Percentiles rank a stretch among this genome's conserved stretches.
These are phyloP conservation scores for Chaetops frenatus DNA, from an alignment of 2,113 vertebrate species.

Conservation along the genomic window DNA sequence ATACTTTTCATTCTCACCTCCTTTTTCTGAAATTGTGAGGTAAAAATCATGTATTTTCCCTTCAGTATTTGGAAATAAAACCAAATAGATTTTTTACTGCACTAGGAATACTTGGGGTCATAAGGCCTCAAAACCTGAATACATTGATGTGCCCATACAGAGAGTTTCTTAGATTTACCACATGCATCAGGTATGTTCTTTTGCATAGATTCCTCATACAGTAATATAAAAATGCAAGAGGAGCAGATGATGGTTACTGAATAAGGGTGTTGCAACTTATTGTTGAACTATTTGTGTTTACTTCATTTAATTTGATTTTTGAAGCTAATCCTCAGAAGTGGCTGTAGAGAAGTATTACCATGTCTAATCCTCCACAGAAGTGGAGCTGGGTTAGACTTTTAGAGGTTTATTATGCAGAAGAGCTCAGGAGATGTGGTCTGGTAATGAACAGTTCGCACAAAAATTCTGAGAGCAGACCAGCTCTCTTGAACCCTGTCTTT, in stretches of 20 bases:
- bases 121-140: neutral
- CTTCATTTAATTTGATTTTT: conserved; percentile 30
- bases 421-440: neutral
- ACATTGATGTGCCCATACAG: neutral
- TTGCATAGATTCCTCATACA: neutral
- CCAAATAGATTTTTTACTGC: neutral
- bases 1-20: neutral
- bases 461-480: neutral
- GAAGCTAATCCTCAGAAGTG: conserved; percentile 7
- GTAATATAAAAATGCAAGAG: neutral
- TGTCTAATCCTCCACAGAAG: neutral
- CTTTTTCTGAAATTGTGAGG: neutral
- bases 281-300: neutral
- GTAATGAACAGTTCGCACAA: neutral
- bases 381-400: neutral
- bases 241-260: neutral
- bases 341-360: neutral
- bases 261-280: neutral
- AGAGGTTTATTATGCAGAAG: neutral
- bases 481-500: neutral
- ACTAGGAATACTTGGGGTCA: neutral
- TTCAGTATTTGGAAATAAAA: neutral
- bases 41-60: neutral
- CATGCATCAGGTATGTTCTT: neutral
- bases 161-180: neutral